phyloP scores from a whole-genome alignment of 2,888 invertebrate species.

The Acholoe squamosa region DNA sequence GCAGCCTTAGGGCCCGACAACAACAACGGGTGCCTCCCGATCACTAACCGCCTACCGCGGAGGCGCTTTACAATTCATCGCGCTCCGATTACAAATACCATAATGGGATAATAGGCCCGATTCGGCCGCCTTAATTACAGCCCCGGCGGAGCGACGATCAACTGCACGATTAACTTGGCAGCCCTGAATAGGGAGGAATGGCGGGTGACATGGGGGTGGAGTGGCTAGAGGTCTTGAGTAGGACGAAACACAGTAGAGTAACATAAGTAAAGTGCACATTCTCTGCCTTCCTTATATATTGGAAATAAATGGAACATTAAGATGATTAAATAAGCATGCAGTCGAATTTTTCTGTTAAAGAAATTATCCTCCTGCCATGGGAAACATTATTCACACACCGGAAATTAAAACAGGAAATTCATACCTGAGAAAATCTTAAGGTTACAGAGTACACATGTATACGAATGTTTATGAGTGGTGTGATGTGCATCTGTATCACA shows the following conservation, averaged over 20 bases:
- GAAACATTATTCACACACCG: no score
- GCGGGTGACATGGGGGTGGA: background rate
- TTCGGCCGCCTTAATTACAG: conserved; percentile 37
- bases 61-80: conserved; percentile 48
- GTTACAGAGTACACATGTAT: no score
- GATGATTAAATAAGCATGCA: no score
- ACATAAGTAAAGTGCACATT: background rate
- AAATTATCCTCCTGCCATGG: no score
- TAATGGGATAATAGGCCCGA: conserved; percentile 47
- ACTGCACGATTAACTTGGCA: conserved; percentile 29
- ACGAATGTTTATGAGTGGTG: no score
- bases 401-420: no score
- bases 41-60: background rate
- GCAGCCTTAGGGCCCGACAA: conserved; percentile 19
- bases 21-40: background rate
- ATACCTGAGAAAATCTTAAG: no score
- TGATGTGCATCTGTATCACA: no score
- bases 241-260: background rate
- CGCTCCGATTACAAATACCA: conserved; percentile 57
- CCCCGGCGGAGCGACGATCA: conserved; percentile 15
- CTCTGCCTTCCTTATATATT: no score
- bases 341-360: no score
- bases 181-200: background rate
- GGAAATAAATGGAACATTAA: no score
- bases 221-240: background rate